These are phyloP conservation scores for Catharus minimus DNA, from an alignment of 2,113 vertebrate species.

Conservation along the genomic window DNA sequence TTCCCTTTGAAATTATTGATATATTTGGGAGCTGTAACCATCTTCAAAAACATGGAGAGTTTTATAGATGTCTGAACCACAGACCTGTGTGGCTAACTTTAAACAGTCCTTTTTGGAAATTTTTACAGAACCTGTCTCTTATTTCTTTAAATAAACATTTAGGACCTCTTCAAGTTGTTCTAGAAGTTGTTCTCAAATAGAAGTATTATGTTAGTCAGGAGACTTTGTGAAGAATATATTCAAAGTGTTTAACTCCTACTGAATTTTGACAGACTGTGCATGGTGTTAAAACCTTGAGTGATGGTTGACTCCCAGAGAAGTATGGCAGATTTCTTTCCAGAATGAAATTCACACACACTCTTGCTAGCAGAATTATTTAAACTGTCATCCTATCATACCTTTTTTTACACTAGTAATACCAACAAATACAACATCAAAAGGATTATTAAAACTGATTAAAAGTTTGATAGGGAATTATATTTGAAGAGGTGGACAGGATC, in stretches of 20 bases:
- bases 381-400: not conserved
- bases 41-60: not conserved
- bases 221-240: not conserved
- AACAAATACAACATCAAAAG: not conserved
- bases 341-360: not conserved
- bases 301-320: not conserved
- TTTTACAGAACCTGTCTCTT: not conserved
- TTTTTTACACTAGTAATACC: not conserved
- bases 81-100: not conserved
- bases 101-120: not conserved
- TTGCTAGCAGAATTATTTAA: not conserved
- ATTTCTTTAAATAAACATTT: slow-evolving; percentile 15
- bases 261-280: not conserved
- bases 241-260: not conserved
- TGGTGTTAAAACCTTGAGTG: not conserved
- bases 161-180: not conserved
- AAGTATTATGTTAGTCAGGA: not conserved
- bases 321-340: not conserved
- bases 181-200: not conserved
- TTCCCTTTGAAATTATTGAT: not conserved
- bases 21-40: not conserved
- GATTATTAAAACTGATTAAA: not conserved
- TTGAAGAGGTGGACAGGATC: not conserved
- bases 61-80: not conserved
- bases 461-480: not conserved